phyloP scores from a whole-genome alignment of 1,140 invertebrate species.

The Panonychus citri region DNA sequence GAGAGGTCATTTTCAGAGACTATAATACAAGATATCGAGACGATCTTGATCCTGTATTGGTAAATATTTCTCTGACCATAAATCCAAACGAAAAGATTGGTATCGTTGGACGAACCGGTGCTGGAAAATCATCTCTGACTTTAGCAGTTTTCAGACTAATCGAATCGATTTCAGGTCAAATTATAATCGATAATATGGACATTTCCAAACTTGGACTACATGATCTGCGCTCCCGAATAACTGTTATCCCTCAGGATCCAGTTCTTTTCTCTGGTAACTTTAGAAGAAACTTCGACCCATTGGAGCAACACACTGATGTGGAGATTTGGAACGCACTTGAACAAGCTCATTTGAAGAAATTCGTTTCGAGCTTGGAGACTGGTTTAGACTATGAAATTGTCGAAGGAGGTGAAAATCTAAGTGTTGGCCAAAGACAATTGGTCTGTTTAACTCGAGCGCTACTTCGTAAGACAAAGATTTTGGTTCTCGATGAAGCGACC shows the following conservation, averaged over 20 bases:
- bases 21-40: slow-evolving; percentile 18
- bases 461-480: slow-evolving; percentile 30
- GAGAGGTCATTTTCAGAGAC: slow-evolving; percentile 18
- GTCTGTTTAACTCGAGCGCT: slow-evolving; percentile 31
- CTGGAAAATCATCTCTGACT: slow-evolving; percentile 62
- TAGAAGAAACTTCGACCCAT: slow-evolving; percentile 29
- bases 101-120: slow-evolving; percentile 25
- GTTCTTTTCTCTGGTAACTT: slow-evolving; percentile 49
- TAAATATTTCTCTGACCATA: slow-evolving; percentile 12
- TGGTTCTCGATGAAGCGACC: slow-evolving; percentile 29
- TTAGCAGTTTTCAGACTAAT: slow-evolving; percentile 66
- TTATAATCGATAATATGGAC: slow-evolving; percentile 72
- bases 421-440: slow-evolving; percentile 32
- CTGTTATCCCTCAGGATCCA: slow-evolving; percentile 25
- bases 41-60: slow-evolving; percentile 18
- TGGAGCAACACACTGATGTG: slow-evolving; percentile 18
- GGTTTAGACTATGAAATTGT: slow-evolving; percentile 16
- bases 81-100: slow-evolving; percentile 13
- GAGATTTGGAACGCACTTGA: slow-evolving; percentile 19
- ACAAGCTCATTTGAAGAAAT: slow-evolving; percentile 12
- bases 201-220: slow-evolving; percentile 68
- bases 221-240: slow-evolving; percentile 47
- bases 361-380: slow-evolving; percentile 20
- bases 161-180: slow-evolving; percentile 41
- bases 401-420: slow-evolving; percentile 26